Base-by-base conservation (phyloP, 1,140 invertebrate species). In the Pseudobourletiella spinata region DNA sequence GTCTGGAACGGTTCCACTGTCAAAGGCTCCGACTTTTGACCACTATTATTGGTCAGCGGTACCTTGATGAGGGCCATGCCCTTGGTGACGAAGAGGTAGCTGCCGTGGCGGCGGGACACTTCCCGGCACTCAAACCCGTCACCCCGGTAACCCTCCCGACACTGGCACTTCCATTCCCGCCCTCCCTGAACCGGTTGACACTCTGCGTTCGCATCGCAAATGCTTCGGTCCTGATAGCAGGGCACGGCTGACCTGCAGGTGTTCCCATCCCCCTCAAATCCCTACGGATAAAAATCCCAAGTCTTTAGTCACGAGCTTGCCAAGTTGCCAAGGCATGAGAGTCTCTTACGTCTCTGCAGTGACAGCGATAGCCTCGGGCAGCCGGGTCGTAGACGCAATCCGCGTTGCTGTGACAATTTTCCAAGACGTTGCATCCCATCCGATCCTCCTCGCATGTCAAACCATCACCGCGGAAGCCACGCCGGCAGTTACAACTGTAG, bases 31-130 rank as follows among this genome's bases (percentile, higher is more conserved):
- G n/a, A 77, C 78, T 29, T 71, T 69, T 50, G 75, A 71, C 16
- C 71, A n/a, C n/a, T n/a, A n/a, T n/a, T n/a, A n/a, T n/a, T n/a
- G 68, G 6, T 70, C 64, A 50, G 66, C 67, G 91, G 88, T 32
- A 95, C 83, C 48, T 84, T 82, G 20, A 91, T 81, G 2, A 91
- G 85, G 1, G 88, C 86, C 75, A 91, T 88, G 28, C 92, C 93
- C 73, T 95, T 89, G 69, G 90, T 90, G 1, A 92, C 83, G 2
- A 96, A 75, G n/a, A 96, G 77, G 73, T 93, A 88, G 72, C 89
- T 85, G 18, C 87, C 83, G 29, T 85, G 82, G 56, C 85, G 81
- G 67, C 73, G 59, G 71, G 81, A 80, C 32, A 81, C 81, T 44
- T 82, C 79, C 77, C 69, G 44, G 39, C 48, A 61, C 25, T 50